Conservation (phyloP, 2,113 vertebrate species). For the Gobius niger region DNA sequence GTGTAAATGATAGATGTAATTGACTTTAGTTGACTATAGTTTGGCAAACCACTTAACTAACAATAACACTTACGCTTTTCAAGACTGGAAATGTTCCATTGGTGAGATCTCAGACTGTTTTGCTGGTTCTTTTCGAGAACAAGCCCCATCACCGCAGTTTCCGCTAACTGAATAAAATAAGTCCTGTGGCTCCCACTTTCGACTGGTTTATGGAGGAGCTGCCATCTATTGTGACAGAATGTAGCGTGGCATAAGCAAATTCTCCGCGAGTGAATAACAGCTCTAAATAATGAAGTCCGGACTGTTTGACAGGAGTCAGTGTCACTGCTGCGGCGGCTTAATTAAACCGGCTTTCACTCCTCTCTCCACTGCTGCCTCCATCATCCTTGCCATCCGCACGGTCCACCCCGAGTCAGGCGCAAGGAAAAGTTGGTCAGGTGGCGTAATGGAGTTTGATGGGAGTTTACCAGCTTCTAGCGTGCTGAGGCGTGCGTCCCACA, state of each 20-base stretch:
- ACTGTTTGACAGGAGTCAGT: slow-evolving; percentile 2
- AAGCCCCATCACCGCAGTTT: neutral
- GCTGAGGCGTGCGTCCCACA: too few relatives aligned
- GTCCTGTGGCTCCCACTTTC: neutral
- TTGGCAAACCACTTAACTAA: too few relatives aligned
- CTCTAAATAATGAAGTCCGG: slow-evolving; percentile 12
- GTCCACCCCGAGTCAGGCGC: too few relatives aligned
- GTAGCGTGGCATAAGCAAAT: slow-evolving; percentile 9
- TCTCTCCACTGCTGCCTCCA: neutral
- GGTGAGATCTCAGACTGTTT: neutral
- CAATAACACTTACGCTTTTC: too few relatives aligned
- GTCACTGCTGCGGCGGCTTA: slow-evolving; percentile 1
- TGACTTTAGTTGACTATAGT: too few relatives aligned
- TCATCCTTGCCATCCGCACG: neutral
- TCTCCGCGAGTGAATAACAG: slow-evolving; percentile 9
- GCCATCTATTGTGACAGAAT: slow-evolving; percentile 3
- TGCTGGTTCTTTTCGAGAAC: neutral
- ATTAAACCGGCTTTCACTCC: slow-evolving; percentile 3
- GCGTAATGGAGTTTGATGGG: neutral
- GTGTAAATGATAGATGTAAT: too few relatives aligned
- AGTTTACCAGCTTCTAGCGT: too few relatives aligned
- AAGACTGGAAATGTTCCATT: neutral
- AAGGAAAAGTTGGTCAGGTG: neutral
- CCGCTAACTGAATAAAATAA: neutral
- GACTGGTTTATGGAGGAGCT: slow-evolving; percentile 1